Evolutionary conservation across 2,888 invertebrate genomes (phyloP).

Genomic region (Amitus sp.): DNA sequence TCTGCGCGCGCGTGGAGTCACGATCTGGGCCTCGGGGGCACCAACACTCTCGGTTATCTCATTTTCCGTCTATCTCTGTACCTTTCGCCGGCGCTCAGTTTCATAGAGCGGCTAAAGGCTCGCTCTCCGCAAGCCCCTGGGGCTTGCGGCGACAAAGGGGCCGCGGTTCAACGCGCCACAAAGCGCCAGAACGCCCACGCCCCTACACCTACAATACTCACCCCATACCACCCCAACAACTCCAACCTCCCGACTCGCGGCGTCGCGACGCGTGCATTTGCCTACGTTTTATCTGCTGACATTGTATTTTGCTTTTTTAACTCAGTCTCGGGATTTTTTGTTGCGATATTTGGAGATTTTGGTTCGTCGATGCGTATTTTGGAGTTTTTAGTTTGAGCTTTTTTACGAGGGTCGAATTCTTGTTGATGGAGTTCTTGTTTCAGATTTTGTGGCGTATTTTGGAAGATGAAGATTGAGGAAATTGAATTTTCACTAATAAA

Average conservation of each 20-base stretch:
- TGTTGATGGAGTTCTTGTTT: too few relatives aligned
- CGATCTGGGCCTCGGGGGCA: slow-evolving; percentile 23
- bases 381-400: too few relatives aligned
- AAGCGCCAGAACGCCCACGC: slow-evolving; percentile 62
- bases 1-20: neutral
- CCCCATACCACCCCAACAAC: slow-evolving; percentile 32
- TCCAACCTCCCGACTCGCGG: slow-evolving; percentile 52
- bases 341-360: too few relatives aligned
- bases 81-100: slow-evolving; percentile 33
- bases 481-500: too few relatives aligned
- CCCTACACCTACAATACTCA: slow-evolving; percentile 18
- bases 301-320: slow-evolving; percentile 12
- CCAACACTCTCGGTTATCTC: slow-evolving; percentile 28
- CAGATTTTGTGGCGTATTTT: too few relatives aligned
- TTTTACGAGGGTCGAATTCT: too few relatives aligned
- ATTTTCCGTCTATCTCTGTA: slow-evolving; percentile 21
- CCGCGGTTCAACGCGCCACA: slow-evolving; percentile 65
- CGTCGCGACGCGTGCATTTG: slow-evolving; percentile 56
- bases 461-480: too few relatives aligned
- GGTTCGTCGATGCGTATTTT: too few relatives aligned
- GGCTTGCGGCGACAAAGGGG: slow-evolving; percentile 59
- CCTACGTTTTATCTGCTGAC: slow-evolving; percentile 26
- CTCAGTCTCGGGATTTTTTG: neutral
- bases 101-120: slow-evolving; percentile 22
- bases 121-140: slow-evolving; percentile 50